Base-by-base conservation (phyloP, 2,113 vertebrate genomes). In the Myotis davidii region DNA sequence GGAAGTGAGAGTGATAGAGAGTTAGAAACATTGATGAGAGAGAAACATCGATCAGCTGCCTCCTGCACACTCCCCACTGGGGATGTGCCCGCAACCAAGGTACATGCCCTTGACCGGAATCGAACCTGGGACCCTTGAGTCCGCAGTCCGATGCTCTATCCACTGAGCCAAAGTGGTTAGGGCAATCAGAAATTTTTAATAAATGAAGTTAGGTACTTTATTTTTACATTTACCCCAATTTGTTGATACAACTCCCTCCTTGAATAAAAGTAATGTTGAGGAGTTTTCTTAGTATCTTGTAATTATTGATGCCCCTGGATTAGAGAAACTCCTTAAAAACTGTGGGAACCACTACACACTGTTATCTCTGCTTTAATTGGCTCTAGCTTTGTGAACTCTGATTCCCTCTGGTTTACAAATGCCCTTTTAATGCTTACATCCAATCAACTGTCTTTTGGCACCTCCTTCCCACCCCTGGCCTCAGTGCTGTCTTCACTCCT, bases 231-330 rank as follows among this genome's bases (percentile, higher is more conserved):
- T 72, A 85, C 12, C 37, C 17, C 64, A 67, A 59, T 37, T 37
- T 37, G 27, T 52, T 56, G 78, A 34, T 48, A 4, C 21, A 73
- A 13, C 50, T 70, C 45, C 6, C 2, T 12, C 3, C 50, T 81
- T 16, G n/a, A 34, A 78, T 42, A 93, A 56, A 64, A 42, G 16
- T 37, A 42, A 21, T 69, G 12, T 87, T 91, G 65, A 67, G 79
- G 72, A 37, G 3, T 48, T 85, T 90, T 93, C 52, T 70, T 59
- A 91, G 25, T 70, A 76, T 85, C 78, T 96, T 90, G n/a, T 85
- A 12, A 67, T 87, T 59, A 90, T 52, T 61, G 16, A 48, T 81
- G 25, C 7, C 39, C 42, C 25, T 48, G 39, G 12, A 42, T 34
- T 1, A 27, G 73, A 88, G 42, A 74, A 54, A 14, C 25, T 50